A percentile compares a stretch with the other conserved stretches of the same genome.
Evolutionary conservation across 2,113 vertebrate genomes (phyloP).

Genomic region (Crotalus viridis): DNA sequence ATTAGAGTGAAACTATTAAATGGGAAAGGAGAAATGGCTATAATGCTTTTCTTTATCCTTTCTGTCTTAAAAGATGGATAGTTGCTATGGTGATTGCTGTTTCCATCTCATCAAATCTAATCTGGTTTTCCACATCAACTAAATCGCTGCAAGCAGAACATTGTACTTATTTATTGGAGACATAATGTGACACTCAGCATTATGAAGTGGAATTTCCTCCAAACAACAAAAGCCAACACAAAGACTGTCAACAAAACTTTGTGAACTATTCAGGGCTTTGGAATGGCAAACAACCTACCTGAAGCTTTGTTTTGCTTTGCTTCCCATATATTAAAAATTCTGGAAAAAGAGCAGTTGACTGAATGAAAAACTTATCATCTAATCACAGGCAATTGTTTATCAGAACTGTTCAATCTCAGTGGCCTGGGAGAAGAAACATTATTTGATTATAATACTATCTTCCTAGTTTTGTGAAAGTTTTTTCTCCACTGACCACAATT

Average conservation of each 20-base stretch:
- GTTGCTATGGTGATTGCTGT: constrained; percentile 83
- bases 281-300: not conserved
- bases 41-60: constrained; percentile 65
- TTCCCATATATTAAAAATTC: not conserved
- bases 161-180: constrained; percentile 59
- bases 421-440: not conserved
- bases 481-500: not conserved
- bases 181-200: not conserved
- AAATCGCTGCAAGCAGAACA: constrained; percentile 69
- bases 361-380: not conserved
- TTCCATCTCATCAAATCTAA: constrained; percentile 77
- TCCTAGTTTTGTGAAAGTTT: not conserved
- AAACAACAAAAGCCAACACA: not conserved
- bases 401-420: not conserved
- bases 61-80: constrained; percentile 72
- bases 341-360: not conserved
- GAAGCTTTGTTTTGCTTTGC: not conserved
- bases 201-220: not conserved
- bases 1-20: constrained; percentile 59
- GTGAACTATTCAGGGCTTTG: not conserved
- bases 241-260: not conserved
- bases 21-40: constrained; percentile 68
- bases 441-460: not conserved
- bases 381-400: not conserved
- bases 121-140: constrained; percentile 79